Conservation (phyloP, 2,113 vertebrate species). For the Amazona vittata region DNA sequence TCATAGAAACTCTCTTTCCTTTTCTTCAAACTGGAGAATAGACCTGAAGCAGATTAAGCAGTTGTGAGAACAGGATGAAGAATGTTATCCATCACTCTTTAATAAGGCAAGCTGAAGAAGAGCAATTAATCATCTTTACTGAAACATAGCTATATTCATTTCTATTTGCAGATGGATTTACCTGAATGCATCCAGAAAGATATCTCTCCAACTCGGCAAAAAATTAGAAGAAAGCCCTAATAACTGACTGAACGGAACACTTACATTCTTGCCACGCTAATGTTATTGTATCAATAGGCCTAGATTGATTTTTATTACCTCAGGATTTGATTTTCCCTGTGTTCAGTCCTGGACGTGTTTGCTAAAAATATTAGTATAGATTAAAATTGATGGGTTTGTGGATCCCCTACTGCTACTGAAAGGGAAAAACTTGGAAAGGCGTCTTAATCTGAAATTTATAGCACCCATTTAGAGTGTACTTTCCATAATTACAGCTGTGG, state of each 20-base stretch:
- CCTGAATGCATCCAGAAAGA: background rate
- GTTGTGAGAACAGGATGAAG: background rate
- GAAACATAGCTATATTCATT: background rate
- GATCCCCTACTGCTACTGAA: background rate
- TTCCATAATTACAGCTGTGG: background rate
- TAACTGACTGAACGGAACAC: background rate
- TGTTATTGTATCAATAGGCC: background rate
- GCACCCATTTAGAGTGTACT: background rate
- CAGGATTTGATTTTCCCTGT: background rate
- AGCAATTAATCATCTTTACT: background rate
- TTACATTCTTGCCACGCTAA: background rate
- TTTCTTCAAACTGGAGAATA: background rate
- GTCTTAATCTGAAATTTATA: constrained; percentile 12
- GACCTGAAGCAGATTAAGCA: background rate
- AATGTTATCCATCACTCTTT: background rate
- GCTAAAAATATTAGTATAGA: background rate
- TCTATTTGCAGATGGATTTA: background rate
- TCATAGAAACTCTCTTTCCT: background rate
- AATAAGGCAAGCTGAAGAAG: background rate
- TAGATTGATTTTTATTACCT: background rate
- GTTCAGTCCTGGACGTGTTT: background rate
- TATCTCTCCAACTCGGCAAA: background rate
- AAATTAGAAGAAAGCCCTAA: background rate
- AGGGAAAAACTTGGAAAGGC: background rate
- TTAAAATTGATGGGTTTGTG: background rate